These are phyloP conservation scores for Anisognathus igniventris DNA, from an alignment of 2,797 vertebrate genomes.

Conservation along the genomic window DNA sequence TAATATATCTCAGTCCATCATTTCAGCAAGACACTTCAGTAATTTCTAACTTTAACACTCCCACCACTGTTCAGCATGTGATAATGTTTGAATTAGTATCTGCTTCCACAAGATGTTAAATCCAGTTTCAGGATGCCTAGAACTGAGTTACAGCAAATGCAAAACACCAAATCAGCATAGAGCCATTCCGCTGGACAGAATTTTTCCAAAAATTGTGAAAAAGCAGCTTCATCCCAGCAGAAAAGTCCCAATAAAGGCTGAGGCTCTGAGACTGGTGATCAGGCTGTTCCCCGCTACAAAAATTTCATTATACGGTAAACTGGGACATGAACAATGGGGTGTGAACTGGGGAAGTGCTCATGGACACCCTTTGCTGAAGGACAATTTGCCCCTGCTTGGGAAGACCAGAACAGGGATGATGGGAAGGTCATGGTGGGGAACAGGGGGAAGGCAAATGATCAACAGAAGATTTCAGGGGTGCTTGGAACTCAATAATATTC, in stretches of 20 bases:
- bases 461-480: not conserved
- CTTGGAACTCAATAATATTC: not conserved
- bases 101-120: not conserved
- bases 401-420: not conserved
- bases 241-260: not conserved
- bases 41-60: conserved; percentile 10
- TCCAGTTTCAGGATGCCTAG: not conserved
- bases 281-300: not conserved
- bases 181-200: not conserved
- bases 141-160: not conserved
- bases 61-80: not conserved
- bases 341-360: not conserved
- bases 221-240: not conserved
- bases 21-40: not conserved
- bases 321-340: not conserved
- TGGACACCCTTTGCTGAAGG: not conserved
- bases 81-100: conserved; percentile 7
- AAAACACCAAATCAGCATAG: not conserved
- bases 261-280: not conserved
- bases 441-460: not conserved
- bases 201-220: not conserved
- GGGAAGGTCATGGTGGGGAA: not conserved
- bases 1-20: not conserved
- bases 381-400: not conserved
- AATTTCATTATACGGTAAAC: not conserved